Percentiles rank a stretch among this genome's conserved stretches.
These are phyloP conservation scores for Stratiolaelaps scimitus DNA, from an alignment of 1,140 invertebrate species.

Conservation along the genomic window DNA sequence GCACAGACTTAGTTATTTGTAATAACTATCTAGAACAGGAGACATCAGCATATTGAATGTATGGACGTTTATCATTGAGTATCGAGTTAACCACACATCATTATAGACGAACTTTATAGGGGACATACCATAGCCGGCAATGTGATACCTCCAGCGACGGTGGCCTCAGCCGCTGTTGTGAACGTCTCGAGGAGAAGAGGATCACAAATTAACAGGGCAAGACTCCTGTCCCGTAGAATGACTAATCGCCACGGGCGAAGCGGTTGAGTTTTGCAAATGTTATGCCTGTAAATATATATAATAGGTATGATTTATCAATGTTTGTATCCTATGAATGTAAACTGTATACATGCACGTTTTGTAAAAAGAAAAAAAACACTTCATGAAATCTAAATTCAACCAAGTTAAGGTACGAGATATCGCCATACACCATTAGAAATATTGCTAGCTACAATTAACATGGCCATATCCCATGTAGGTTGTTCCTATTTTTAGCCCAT, in stretches of 20 bases:
- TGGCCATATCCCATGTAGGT: too few species aligned
- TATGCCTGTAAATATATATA: too few species aligned
- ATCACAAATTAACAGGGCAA: slow-evolving; percentile 16
- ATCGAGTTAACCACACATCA: not conserved
- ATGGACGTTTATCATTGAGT: not conserved
- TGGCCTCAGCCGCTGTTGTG: not conserved
- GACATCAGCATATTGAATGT: not conserved
- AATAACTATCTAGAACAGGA: not conserved
- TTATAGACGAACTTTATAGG: not conserved
- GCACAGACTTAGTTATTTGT: not conserved
- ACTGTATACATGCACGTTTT: too few species aligned
- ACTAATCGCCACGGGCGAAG: not conserved
- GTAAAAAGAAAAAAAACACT: too few species aligned
- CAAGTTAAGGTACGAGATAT: too few species aligned
- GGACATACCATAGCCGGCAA: not conserved
- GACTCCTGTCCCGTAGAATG: not conserved
- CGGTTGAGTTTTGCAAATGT: too few species aligned
- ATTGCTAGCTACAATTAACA: too few species aligned
- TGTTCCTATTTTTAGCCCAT: too few species aligned
- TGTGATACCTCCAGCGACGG: not conserved
- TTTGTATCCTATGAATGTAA: too few species aligned
- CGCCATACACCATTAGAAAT: too few species aligned
- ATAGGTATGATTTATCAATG: too few species aligned
- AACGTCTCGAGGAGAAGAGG: not conserved
- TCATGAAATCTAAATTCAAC: too few species aligned